These are phyloP conservation scores for Carcina quercana DNA, from an alignment of 2,888 invertebrate genomes.

Conservation along the genomic window DNA sequence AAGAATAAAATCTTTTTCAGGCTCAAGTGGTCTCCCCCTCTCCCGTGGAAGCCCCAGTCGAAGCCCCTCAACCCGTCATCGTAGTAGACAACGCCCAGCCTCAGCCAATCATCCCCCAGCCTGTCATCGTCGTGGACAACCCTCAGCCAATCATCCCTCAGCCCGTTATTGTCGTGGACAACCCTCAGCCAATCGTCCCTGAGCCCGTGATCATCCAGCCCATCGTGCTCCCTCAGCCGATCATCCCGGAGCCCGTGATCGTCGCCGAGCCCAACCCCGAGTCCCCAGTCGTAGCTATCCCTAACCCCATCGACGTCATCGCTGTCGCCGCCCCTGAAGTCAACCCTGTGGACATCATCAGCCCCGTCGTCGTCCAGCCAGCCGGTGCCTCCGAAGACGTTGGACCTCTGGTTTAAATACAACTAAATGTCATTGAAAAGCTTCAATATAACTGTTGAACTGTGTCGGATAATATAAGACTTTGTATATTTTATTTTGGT, in stretches of 20 bases:
- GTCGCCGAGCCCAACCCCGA: conserved; percentile 4
- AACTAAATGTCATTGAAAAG: no score
- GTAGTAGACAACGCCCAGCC: conserved; percentile 1
- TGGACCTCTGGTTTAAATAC: conserved; percentile 14
- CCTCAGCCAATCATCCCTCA: conserved; percentile 16
- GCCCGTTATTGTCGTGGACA: conserved; percentile 15
- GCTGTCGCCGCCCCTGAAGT: conserved; percentile 17
- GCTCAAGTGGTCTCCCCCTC: conserved; percentile 1
- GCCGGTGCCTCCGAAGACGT: conserved; percentile 12
- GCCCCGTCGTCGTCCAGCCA: conserved; percentile 12
- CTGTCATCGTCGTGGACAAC: conserved; percentile 7
- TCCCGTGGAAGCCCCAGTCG: not conserved
- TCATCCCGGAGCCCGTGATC: conserved; percentile 8
- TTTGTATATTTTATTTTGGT: no score
- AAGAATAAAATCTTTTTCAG: no score
- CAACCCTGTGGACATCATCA: conserved; percentile 16
- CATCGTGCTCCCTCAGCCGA: conserved; percentile 19
- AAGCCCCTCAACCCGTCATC: conserved; percentile 5
- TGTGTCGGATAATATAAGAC: no score
- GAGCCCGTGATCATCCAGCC: conserved; percentile 17
- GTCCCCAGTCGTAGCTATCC: conserved; percentile 7
- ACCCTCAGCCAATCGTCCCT: conserved; percentile 2
- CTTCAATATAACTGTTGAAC: no score
- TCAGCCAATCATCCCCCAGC: conserved; percentile 8
- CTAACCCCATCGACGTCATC: conserved; percentile 22